Evolutionary conservation across 1,140 invertebrate species (phyloP), one percentile per base, ranked within the genome.

Genomic region (Stratiolaelaps scimitus): DNA sequence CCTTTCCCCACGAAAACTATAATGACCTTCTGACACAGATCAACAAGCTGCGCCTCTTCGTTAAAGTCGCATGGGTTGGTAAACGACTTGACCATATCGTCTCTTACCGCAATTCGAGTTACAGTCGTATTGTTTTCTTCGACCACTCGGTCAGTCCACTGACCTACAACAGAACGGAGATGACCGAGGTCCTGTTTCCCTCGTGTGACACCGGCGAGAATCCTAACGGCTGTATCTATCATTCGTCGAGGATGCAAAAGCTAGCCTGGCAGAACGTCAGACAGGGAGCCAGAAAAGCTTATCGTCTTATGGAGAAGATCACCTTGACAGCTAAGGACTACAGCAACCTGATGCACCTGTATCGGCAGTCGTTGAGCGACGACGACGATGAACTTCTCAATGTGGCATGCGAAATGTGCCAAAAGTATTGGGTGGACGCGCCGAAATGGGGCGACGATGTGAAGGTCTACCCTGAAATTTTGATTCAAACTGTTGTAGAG

Each of bases 61-160:
- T 60, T 17, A 60, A 60, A 60, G 53, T 60, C 15, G 53, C 53
- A 29, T 60, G 53, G 53, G 17, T 60, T 2, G 53, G 53, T 17
- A 15, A 60, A 29, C 26, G 23, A 1, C 23, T 60, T 34, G 53
- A 60, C 6, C n/a, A 60, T 26, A 15, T 20, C 15, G 10, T 60
- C 10, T 6, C 5, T 17, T 34, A 15, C 26, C 53, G 2, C 17
- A 40, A 10, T 10, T 10, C 4, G 34, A 40, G 10, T 10, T 6
- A 40, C 10, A 40, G 34, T 40, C 34, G 34, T 10, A 40, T 40
- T 40, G 53, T 40, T 4, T 40, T 40, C 34, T 60, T 60, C 53
- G 53, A 60, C 23, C 26, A 60, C 23, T 29, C 26, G 15, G 10
- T 26, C 1, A 60, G 53, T 10, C 20, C 53, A 15, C 4, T 60